phyloP scores from a whole-genome alignment of 1,140 invertebrate genomes.

The Diachasmimorpha longicaudata region DNA sequence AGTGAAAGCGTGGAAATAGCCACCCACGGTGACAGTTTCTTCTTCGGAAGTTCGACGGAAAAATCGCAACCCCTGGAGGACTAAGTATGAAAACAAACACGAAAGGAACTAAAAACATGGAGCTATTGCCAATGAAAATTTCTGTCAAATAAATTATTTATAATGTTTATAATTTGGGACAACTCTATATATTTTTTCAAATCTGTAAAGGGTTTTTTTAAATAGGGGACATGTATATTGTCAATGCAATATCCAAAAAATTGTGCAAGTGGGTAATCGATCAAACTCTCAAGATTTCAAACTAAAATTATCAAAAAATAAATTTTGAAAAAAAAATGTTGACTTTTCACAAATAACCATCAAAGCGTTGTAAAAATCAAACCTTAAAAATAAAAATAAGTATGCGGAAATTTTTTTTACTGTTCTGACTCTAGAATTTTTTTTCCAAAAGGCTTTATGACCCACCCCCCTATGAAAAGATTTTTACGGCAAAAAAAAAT shows the following conservation, averaged over 20 bases:
- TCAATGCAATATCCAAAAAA: too few species aligned
- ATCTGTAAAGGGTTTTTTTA: too few species aligned
- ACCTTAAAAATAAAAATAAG: background rate
- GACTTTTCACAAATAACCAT: background rate
- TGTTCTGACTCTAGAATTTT: background rate
- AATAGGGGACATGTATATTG: too few species aligned
- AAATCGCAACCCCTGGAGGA: background rate
- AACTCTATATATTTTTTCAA: too few species aligned
- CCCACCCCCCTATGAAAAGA: background rate
- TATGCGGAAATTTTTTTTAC: background rate
- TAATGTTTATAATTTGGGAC: too few species aligned
- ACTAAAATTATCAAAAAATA: background rate
- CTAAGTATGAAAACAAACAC: background rate
- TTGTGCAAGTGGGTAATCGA: background rate
- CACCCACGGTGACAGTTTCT: background rate
- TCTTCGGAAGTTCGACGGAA: background rate
- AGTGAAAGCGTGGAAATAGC: slow-evolving; percentile 5
- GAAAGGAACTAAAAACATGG: background rate
- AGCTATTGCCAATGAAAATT: background rate
- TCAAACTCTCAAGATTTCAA: background rate
- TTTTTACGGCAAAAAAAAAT: background rate
- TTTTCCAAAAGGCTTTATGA: background rate
- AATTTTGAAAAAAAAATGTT: background rate
- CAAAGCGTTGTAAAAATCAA: background rate
- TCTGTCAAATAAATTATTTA: background rate